A percentile compares a stretch with the other conserved stretches of the same genome.
These are phyloP conservation scores for Cataglyphis hispanica DNA, from an alignment of 1,140 invertebrate genomes.

Conservation along the genomic window DNA sequence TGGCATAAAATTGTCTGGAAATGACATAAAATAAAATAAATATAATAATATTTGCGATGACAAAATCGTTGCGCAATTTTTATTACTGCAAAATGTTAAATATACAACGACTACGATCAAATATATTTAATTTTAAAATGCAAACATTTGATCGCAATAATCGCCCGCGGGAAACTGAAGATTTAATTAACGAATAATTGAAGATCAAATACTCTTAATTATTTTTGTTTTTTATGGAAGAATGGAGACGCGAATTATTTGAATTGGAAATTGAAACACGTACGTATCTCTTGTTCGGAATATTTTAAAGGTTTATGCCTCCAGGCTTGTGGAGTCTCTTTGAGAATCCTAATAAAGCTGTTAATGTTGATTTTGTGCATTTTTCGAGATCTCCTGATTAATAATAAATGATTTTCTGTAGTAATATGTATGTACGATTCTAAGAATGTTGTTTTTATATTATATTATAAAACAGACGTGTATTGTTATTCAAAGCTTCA, in stretches of 20 bases:
- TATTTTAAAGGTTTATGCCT: constrained; percentile 37
- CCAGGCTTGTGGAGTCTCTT: background rate
- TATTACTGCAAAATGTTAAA: constrained; percentile 11
- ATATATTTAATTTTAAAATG: constrained; percentile 19
- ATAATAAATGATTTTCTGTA: constrained; percentile 22
- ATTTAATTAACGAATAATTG: constrained; percentile 29
- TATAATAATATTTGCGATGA: background rate
- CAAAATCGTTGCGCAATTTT: constrained; percentile 5
- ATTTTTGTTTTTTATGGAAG: background rate
- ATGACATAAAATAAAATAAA: background rate
- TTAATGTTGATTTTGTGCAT: constrained; percentile 28
- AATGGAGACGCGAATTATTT: constrained; percentile 3
- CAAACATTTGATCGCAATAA: background rate
- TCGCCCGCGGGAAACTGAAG: background rate
- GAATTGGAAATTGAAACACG: constrained; percentile 12
- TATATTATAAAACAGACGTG: background rate
- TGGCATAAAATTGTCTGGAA: background rate
- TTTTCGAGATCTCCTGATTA: background rate
- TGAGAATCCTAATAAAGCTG: constrained; percentile 38
- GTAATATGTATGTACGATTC: background rate
- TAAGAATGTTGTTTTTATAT: background rate
- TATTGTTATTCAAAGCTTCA: background rate
- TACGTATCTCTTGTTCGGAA: background rate
- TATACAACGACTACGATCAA: background rate
- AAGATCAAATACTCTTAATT: constrained; percentile 42